Evolutionary conservation across 2,888 invertebrate genomes (phyloP), one percentile per base, ranked within the genome.

Genomic region (Horisme vitalbata): DNA sequence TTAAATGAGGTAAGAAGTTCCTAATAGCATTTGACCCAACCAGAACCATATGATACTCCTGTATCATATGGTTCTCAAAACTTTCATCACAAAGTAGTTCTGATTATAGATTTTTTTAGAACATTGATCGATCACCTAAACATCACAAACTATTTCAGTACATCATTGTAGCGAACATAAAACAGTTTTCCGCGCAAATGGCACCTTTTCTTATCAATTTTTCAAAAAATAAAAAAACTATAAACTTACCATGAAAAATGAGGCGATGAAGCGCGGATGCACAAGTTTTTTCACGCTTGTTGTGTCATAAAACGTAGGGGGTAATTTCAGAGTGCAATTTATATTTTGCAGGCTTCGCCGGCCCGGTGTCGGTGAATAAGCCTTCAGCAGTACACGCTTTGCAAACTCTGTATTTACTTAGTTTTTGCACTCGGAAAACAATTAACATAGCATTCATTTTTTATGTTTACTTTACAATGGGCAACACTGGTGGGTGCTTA

Each of bases 291-390:
- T 72, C 53, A 68, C 71, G 66, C 70, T 27, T 18, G 39, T 76
- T 71, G 69, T 76, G 68, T 77, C 75, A 79, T 78, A 81, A 80
- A 79, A 68, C 68, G 75, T 73, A 71, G 71, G 74, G n/a, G 74
- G 75, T 80, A 80, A 82, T 82, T 83, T 75, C 66, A 72, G 71
- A 68, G 68, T 65, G 71, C 77, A 78, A 77, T 82, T 83, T 83
- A 81, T 79, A 78, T 75, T 77, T 79, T 68, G 71, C 72, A 67
- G 68, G 44, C 48, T 28, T 44, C 35, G 48, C 66, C 69, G 71
- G 65, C 74, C 63, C 63, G 57, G 66, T 68, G 72, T 69, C 63
- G 61, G 65, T 71, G 71, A 74, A 77, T 77, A 77, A 79, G 72
- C 70, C 63, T 70, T 72, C 66, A 64, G 20, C 24, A 31, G 13